Evolutionary conservation across 2,888 invertebrate species (phyloP), one percentile per base, ranked within the genome.

Genomic region (Zygaena filipendulae): DNA sequence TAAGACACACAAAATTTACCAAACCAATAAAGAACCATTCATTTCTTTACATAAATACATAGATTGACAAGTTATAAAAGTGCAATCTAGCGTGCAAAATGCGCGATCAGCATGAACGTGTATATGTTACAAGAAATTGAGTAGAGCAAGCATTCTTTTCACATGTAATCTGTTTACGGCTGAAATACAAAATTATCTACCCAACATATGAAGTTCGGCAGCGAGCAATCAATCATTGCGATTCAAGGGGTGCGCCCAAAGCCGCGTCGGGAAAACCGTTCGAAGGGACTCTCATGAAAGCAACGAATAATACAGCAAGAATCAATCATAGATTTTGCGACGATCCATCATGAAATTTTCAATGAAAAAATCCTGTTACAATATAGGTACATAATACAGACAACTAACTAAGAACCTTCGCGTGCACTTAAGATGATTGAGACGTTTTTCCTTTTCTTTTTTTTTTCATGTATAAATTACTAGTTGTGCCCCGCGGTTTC

Each of bases 261-360:
- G 66, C 70, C 63, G 59, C 67, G 58, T 59, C 61, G 63, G 59
- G 67, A 58, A 59, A 63, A 62, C 59, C 63, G 54, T 49, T 50
- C 56, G 49, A 56, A 16, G 66, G 64, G 69, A 67, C 71, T 68
- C 71, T 70, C 67, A 61, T 60, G 60, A 63, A 67, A 64, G 67
- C 67, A 57, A 57, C 63, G 71, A 74, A 77, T 75, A 74, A 74
- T 72, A 75, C 63, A 64, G 56, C 72, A 67, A 67, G 61, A 72
- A 79, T 79, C 77, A 77, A 79, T 77, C 79, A 79, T 77, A 72
- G 74, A 74, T 72, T 72, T 70, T 56, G 60, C 53, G 72, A 69
- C 64, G 67, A 79, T 79, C 77, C 64, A 77, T 79, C 77, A 77
- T 50, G 57, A 69, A 16, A 61, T 60, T 75, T 75, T 68, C 59